Conservation (phyloP, 2,888 invertebrate species). For the Drosophila dives region DNA sequence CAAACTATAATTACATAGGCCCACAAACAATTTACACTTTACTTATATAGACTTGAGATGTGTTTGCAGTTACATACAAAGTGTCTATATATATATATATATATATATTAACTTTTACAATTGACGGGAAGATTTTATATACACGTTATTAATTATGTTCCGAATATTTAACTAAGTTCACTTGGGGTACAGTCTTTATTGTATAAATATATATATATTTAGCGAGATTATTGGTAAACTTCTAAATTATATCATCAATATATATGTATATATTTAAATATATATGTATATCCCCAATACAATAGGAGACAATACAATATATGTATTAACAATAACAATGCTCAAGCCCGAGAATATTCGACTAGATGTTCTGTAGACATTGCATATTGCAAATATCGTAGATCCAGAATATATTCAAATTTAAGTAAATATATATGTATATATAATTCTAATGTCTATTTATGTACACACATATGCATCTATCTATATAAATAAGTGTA, state of each 20-base stretch:
- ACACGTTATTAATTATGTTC: conserved; percentile 1
- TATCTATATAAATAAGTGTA: conserved; percentile 15
- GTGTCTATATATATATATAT: neutral
- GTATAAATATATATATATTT: neutral
- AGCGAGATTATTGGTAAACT: neutral
- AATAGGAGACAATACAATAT: neutral
- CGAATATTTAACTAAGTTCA: neutral
- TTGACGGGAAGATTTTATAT: conserved; percentile 6
- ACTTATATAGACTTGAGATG: neutral
- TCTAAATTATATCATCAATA: neutral
- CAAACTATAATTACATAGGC: conserved; percentile 4
- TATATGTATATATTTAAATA: neutral
- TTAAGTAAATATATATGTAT: conserved; percentile 4
- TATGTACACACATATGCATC: conserved; percentile 32
- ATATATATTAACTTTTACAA: neutral
- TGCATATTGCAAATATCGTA: neutral
- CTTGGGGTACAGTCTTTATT: neutral
- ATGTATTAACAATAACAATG: conserved; percentile 10
- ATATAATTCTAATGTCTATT: conserved; percentile 1
- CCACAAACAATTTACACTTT: neutral
- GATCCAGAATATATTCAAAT: conserved; percentile 1
- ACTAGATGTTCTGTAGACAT: conserved; percentile 1
- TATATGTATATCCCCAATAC: neutral
- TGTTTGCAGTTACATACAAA: conserved; percentile 6
- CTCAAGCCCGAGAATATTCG: conserved; percentile 3